Conservation (phyloP, 2,888 invertebrate species). For the Mesochorus sp. region DNA sequence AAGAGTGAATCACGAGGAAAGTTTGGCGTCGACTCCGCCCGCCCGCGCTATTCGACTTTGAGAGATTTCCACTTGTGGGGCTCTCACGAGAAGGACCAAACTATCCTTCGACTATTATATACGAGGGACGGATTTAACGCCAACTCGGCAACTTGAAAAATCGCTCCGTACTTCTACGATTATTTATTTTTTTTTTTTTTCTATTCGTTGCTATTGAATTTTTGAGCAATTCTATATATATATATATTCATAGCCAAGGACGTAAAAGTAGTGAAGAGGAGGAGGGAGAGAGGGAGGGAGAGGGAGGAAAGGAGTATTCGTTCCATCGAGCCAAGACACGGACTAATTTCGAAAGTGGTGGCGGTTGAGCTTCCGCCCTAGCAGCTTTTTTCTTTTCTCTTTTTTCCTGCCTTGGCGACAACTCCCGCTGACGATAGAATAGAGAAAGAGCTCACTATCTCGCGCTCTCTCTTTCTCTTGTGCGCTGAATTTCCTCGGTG, state of each 20-base stretch:
- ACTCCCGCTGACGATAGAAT: conserved; percentile 62
- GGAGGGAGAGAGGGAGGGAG: no score
- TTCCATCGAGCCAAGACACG: conserved; percentile 66
- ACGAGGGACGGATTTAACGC: no score
- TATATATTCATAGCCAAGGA: not conserved
- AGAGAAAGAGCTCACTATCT: conserved; percentile 59
- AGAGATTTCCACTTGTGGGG: conserved; percentile 60
- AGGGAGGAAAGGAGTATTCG: conserved; percentile 54
- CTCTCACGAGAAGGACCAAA: conserved; percentile 44
- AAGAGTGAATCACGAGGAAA: conserved; percentile 46
- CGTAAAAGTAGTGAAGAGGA: no score
- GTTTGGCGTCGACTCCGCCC: conserved; percentile 37
- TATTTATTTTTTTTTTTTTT: no score
- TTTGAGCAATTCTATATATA: no score
- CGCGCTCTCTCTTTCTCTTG: conserved; percentile 5
- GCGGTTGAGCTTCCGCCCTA: conserved; percentile 48
- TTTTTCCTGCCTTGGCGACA: conserved; percentile 15
- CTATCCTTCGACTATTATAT: not conserved
- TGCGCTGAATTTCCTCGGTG: conserved; percentile 26
- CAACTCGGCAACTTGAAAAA: no score
- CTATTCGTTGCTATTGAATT: no score
- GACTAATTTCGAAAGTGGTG: conserved; percentile 77
- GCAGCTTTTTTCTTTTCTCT: conserved; percentile 20
- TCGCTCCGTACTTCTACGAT: no score
- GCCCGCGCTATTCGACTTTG: conserved; percentile 50